Evolutionary conservation across 2,113 vertebrate species (phyloP).

Genomic region (Fregata magnificens): DNA sequence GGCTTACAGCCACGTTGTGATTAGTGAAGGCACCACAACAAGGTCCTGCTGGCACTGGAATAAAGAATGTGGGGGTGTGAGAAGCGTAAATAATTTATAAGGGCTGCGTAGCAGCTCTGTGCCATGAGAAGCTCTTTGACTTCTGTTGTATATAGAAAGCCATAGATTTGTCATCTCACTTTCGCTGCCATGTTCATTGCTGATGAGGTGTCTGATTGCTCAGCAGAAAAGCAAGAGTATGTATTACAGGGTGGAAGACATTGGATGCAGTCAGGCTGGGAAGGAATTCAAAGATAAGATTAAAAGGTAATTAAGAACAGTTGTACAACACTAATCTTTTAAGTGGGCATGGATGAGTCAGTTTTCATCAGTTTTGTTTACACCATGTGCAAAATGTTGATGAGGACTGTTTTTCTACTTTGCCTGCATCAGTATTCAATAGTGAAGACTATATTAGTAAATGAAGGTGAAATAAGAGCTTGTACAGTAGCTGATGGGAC

Average conservation of each 20-base stretch:
- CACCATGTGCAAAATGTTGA: neutral
- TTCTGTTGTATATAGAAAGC: neutral
- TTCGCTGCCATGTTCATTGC: neutral
- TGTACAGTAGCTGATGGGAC: neutral
- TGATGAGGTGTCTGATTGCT: neutral
- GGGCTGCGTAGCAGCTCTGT: neutral
- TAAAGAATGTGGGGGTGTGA: neutral
- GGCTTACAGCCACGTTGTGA: neutral
- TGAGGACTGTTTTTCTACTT: neutral
- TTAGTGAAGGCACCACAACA: neutral
- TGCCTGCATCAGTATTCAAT: neutral
- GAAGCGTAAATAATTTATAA: neutral
- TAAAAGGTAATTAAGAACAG: constrained; percentile 31
- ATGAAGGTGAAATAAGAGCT: neutral
- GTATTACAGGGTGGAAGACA: neutral
- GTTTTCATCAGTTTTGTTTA: neutral
- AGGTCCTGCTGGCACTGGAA: neutral
- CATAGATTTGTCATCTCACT: neutral
- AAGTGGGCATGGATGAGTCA: neutral
- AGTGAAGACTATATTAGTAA: neutral
- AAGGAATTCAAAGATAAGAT: neutral
- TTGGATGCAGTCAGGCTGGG: neutral
- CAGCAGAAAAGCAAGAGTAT: neutral
- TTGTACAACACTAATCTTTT: neutral
- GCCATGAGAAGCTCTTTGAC: neutral